Base-by-base conservation (phyloP, 2,888 invertebrate species). In the Venustoraphidia nigricollis region DNA sequence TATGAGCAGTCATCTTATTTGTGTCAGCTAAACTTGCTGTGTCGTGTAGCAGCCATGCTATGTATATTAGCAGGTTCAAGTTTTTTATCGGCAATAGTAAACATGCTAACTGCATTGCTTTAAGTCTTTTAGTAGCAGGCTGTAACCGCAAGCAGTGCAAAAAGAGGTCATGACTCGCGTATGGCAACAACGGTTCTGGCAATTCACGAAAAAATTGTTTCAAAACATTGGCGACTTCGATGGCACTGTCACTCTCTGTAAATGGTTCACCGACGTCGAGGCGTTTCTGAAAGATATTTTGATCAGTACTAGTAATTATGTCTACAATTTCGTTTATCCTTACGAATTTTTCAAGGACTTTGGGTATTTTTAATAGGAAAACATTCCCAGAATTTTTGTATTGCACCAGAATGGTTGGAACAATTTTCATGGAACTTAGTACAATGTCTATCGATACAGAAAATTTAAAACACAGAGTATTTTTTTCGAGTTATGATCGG, bases 161-260 rank as follows among this genome's bases (percentile, higher is more conserved):
- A 51, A 92, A 77, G 36, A 85, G 66, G 58, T 90, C 88, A 59
- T 92, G 90, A 52, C 81, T 81, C 1, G 64, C 61, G 52, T 65
- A 69, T 0, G 82, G 88, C 65, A 93, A 81, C 14, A 93, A 67
- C 0, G 93, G 89, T 57, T 90, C 89, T 0, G 91, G 90, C 46
- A 93, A 68, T 62, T 85, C 82, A 50, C 92, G 72, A 52, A 93
- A 77, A 63, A 91, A 93, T 44, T 83, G 77, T 63, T 93, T 93
- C 27, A 93, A 68, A 35, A 91, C 78, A 62, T 83, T 86, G 2
- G 91, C 89, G 11, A 91, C 80, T 67, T 94, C 93, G 55, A 88
- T 79, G 1, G 86, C 83, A 59, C 85, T 79, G 61, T 85, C 80
- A 3, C 79, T 79, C 45, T 79, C 77, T 11, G 78, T 77, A 45